Conservation (phyloP, 2,113 vertebrate species). For the Rousettus leschenaultii region DNA sequence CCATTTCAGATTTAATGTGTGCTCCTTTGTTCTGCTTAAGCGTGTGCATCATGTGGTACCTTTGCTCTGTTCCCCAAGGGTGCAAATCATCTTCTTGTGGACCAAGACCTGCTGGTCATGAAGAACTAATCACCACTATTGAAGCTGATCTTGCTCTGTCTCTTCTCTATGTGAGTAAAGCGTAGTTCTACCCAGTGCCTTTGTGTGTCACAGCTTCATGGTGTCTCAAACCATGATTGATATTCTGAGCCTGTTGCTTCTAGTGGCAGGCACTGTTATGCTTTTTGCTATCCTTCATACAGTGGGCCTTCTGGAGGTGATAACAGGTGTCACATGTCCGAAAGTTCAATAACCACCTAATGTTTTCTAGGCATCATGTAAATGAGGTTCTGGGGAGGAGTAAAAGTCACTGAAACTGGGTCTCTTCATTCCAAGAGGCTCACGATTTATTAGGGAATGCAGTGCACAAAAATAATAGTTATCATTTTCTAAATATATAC, state of each 20-base stretch:
- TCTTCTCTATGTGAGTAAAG: background rate
- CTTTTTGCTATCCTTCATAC: background rate
- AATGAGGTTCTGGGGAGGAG: background rate
- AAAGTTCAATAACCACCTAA: background rate
- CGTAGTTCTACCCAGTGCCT: background rate
- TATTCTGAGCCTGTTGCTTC: background rate
- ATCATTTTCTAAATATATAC: background rate
- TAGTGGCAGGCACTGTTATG: background rate
- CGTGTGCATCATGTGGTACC: background rate
- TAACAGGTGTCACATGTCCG: background rate
- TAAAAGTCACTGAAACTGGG: background rate
- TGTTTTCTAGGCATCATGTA: background rate
- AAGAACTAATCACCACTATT: background rate
- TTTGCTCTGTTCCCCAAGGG: background rate
- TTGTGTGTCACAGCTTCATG: background rate
- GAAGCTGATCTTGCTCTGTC: background rate
- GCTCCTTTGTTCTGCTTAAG: background rate
- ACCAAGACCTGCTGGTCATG: background rate
- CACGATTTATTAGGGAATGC: background rate
- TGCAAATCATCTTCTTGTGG: background rate
- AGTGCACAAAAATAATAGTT: background rate
- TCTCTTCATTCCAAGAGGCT: background rate
- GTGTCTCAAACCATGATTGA: background rate
- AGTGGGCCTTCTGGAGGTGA: background rate
- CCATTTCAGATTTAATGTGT: background rate